Evolutionary conservation across 1,140 invertebrate genomes (phyloP).

Genomic region (Meloidogyne hapla): DNA sequence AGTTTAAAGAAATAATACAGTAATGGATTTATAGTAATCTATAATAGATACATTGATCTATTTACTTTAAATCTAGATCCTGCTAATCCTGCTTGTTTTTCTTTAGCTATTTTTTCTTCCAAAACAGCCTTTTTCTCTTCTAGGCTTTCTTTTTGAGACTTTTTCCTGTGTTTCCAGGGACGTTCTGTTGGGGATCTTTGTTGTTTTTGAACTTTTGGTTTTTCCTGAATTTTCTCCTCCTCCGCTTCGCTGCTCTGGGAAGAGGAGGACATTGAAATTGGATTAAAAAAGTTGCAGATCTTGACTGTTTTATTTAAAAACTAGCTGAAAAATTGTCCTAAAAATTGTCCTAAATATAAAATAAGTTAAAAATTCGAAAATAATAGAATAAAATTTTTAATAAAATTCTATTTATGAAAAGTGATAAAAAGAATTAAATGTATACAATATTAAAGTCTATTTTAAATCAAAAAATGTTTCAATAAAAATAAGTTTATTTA

Average conservation of each 20-base stretch:
- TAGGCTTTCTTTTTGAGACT: not conserved
- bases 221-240: not conserved
- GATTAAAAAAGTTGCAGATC: conserved; percentile 20
- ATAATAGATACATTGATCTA: no score
- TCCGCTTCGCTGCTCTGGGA: conserved; percentile 10
- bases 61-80: not conserved
- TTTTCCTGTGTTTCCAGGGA: not conserved
- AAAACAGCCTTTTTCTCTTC: not conserved
- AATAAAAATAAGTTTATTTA: no score
- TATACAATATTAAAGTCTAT: no score
- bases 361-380: no score
- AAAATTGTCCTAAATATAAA: no score
- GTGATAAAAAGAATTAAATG: no score
- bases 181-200: not conserved
- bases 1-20: not conserved
- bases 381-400: no score
- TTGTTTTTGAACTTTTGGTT: conserved; percentile 8
- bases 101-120: not conserved
- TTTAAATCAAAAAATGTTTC: no score
- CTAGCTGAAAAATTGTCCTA: no score
- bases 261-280: conserved; percentile 25
- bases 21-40: no score
- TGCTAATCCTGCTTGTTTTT: not conserved
- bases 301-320: not conserved
- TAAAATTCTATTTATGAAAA: no score